phyloP scores from a whole-genome alignment of 2,888 invertebrate genomes.

The Merodon equestris region DNA sequence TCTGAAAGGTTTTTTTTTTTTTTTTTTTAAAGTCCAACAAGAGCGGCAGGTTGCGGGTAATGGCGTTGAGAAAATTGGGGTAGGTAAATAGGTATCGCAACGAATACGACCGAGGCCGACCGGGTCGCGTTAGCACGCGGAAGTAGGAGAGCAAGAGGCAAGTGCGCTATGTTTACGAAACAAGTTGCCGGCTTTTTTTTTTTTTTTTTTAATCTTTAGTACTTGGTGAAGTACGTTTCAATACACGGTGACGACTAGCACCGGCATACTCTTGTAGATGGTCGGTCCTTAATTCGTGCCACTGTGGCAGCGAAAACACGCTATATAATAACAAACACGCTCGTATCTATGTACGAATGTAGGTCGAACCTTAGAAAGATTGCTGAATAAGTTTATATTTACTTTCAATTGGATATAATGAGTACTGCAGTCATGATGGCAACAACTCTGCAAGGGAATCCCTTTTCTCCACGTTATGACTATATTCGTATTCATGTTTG shows the following conservation, averaged over 20 bases:
- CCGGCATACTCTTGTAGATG: slow-evolving; percentile 29
- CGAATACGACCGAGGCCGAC: slow-evolving; percentile 1
- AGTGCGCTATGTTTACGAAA: slow-evolving; percentile 16
- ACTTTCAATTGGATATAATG: slow-evolving; percentile 50
- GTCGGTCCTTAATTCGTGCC: slow-evolving; percentile 47
- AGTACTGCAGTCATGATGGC: slow-evolving; percentile 18
- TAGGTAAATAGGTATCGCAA: slow-evolving; percentile 53
- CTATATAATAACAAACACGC: not conserved
- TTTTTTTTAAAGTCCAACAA: slow-evolving; percentile 29
- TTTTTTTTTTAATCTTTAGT: slow-evolving; percentile 15
- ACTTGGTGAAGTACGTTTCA: slow-evolving; percentile 7
- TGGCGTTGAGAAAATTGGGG: slow-evolving; percentile 61
- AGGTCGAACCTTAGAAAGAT: slow-evolving; percentile 50
- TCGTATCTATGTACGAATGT: slow-evolving; percentile 26
- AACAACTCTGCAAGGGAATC: slow-evolving; percentile 19
- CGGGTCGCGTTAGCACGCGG: not conserved
- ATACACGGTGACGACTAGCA: too few species aligned
- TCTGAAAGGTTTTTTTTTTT: too few species aligned
- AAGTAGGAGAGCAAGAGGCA: not conserved
- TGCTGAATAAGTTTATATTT: slow-evolving; percentile 31
- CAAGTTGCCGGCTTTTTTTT: slow-evolving; percentile 44
- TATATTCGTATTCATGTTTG: not conserved
- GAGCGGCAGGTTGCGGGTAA: slow-evolving; percentile 20
- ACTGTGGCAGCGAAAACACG: not conserved
- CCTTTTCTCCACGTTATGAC: too few species aligned